These are phyloP conservation scores for Chrysina gloriosa DNA, from an alignment of 2,888 invertebrate genomes.

Conservation along the genomic window DNA sequence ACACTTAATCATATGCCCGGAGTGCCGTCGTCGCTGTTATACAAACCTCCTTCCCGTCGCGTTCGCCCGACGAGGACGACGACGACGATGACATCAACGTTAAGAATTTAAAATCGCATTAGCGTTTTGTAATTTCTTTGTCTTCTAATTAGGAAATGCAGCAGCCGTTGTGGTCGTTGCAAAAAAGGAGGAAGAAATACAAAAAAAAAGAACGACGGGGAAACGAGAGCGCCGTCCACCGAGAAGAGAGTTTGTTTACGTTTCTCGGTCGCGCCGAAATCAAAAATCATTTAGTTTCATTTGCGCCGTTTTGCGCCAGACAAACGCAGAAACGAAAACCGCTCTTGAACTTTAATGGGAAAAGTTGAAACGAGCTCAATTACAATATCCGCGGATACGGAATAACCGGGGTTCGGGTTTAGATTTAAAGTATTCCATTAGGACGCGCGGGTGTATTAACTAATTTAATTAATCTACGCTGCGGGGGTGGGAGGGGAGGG, in stretches of 20 bases:
- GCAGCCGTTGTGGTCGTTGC: not conserved
- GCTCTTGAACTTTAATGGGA: conserved; percentile 38
- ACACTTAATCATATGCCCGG: too few relatives aligned
- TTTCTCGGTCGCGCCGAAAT: conserved; percentile 11
- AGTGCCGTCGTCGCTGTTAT: too few relatives aligned
- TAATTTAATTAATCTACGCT: conserved; percentile 35
- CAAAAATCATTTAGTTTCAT: conserved; percentile 36
- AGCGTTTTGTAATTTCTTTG: conserved; percentile 1
- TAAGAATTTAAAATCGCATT: conserved; percentile 13
- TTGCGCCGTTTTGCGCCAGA: conserved; percentile 16
- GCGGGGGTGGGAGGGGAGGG: not conserved
- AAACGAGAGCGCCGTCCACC: not conserved
- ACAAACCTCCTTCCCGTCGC: too few relatives aligned
- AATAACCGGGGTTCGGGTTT: conserved; percentile 23
- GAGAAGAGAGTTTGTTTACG: conserved; percentile 13
- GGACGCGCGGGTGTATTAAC: conserved; percentile 9
- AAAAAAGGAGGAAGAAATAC: not conserved
- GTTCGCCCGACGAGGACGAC: not conserved
- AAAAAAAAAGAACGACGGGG: not conserved
- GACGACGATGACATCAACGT: too few relatives aligned
- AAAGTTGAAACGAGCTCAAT: conserved; percentile 37
- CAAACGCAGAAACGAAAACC: conserved; percentile 7
- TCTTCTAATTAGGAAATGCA: conserved; percentile 9
- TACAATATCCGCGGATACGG: conserved; percentile 34
- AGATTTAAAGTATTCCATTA: conserved; percentile 37